phyloP scores from a whole-genome alignment of 2,888 invertebrate species.

The Fragum whitleyi region DNA sequence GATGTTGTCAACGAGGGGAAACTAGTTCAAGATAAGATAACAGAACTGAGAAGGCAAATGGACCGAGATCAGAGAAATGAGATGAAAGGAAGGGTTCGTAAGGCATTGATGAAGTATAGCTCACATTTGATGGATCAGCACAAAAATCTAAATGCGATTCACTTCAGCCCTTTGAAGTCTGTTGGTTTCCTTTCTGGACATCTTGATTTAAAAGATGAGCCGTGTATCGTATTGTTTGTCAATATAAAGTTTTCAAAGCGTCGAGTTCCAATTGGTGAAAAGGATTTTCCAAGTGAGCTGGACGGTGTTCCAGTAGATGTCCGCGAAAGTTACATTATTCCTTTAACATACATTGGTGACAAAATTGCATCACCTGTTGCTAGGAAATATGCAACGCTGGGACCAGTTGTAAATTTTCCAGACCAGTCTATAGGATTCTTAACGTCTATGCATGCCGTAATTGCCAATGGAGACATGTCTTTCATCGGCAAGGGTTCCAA shows the following conservation, averaged over 20 bases:
- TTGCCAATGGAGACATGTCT: background rate
- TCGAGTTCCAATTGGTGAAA: background rate
- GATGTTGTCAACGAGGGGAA: background rate
- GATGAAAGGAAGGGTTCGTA: background rate
- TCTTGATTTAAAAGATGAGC: background rate
- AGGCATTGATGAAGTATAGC: background rate
- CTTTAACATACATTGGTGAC: background rate
- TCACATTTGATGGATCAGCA: background rate
- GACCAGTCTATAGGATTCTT: background rate
- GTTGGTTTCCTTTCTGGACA: background rate
- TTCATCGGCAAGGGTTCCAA: background rate
- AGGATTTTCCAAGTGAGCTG: background rate
- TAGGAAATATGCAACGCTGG: background rate
- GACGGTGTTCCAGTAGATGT: slow-evolving; percentile 6
- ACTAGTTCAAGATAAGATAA: background rate
- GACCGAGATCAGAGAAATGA: background rate
- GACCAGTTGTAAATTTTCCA: background rate
- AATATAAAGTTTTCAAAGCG: slow-evolving; percentile 2
- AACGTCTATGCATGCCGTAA: background rate
- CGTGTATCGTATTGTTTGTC: slow-evolving; percentile 1
- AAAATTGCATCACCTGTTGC: background rate
- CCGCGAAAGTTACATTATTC: slow-evolving; percentile 2
- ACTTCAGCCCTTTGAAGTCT: background rate
- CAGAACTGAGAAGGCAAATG: background rate
- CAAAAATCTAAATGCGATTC: background rate